Percentiles rank a stretch among this genome's conserved stretches.
These are phyloP conservation scores for Carassius carassius DNA, from an alignment of 2,113 vertebrate species.

Conservation along the genomic window DNA sequence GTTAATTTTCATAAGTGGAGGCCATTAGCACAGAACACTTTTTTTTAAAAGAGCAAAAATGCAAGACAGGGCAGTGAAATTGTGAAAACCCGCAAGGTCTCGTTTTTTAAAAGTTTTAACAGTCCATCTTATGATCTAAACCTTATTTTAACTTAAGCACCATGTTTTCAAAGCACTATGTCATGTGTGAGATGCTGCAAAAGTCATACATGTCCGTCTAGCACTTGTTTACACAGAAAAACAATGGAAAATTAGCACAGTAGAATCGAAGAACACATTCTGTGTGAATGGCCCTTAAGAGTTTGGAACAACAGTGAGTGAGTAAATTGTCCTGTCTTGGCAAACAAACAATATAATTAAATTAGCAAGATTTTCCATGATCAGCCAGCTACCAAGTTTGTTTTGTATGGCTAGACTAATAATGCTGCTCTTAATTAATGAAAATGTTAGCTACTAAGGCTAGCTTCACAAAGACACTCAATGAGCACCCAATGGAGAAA, in stretches of 20 bases:
- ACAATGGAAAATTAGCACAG: background rate
- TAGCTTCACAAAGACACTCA: background rate
- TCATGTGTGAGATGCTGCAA: too few relatives aligned
- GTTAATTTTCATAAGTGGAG: too few relatives aligned
- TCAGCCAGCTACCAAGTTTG: background rate
- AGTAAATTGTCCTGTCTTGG: background rate
- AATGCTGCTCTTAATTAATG: background rate
- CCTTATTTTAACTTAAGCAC: too few relatives aligned
- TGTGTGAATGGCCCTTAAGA: background rate
- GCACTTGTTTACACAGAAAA: background rate
- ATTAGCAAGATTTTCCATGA: background rate
- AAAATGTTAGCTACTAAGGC: background rate
- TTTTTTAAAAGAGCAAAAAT: too few relatives aligned
- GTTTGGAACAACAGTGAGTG: background rate
- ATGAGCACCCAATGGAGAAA: background rate
- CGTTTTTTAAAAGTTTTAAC: too few relatives aligned
- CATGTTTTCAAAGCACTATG: too few relatives aligned
- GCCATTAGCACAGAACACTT: too few relatives aligned
- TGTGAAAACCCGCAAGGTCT: too few relatives aligned
- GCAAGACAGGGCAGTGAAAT: too few relatives aligned
- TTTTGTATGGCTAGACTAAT: background rate
- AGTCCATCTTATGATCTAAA: too few relatives aligned
- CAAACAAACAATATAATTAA: background rate
- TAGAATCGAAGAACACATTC: background rate
- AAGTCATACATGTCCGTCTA: too few relatives aligned